Evolutionary conservation across 2,888 invertebrate species (phyloP).

Genomic region (Eumerus sabulonum): DNA sequence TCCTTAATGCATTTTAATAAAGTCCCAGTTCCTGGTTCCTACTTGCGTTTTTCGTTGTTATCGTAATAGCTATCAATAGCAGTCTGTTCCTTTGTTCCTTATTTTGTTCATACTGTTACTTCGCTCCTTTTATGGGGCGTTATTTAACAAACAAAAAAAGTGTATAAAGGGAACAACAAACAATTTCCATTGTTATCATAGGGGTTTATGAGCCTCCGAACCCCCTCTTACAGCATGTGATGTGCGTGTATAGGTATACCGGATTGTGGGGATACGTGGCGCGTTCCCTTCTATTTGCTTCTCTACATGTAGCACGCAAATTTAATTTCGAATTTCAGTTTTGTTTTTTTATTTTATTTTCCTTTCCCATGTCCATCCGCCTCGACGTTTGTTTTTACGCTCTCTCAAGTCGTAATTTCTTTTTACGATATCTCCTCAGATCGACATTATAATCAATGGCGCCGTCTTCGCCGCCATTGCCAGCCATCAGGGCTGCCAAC

Average conservation of each 20-base stretch:
- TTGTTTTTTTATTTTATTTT: slow-evolving; percentile 9
- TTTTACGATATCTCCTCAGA: slow-evolving; percentile 57
- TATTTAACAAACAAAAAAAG: slow-evolving; percentile 38
- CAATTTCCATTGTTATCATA: slow-evolving; percentile 57
- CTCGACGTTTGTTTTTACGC: slow-evolving; percentile 34
- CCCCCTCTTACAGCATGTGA: too few species aligned
- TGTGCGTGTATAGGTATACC: slow-evolving; percentile 29
- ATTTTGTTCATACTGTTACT: neutral
- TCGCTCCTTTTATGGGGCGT: slow-evolving; percentile 51
- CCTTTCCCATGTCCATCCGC: too few species aligned
- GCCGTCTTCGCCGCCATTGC: slow-evolving; percentile 48
- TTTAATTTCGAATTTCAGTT: slow-evolving; percentile 50
- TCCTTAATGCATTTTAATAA: slow-evolving; percentile 64
- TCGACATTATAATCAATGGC: slow-evolving; percentile 53
- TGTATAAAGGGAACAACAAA: too few species aligned
- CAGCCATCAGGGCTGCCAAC: slow-evolving; percentile 39
- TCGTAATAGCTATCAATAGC: too few species aligned
- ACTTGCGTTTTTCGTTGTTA: neutral
- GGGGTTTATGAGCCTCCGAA: slow-evolving; percentile 29
- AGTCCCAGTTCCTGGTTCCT: slow-evolving; percentile 20
- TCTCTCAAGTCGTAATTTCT: slow-evolving; percentile 57
- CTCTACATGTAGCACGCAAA: slow-evolving; percentile 60
- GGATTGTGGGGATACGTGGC: neutral
- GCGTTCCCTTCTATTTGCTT: slow-evolving; percentile 46
- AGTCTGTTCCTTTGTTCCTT: neutral